A percentile compares a stretch with the other conserved stretches of the same genome.
Conservation (phyloP, 2,888 invertebrate genomes). For the Antheraea yamamai region DNA sequence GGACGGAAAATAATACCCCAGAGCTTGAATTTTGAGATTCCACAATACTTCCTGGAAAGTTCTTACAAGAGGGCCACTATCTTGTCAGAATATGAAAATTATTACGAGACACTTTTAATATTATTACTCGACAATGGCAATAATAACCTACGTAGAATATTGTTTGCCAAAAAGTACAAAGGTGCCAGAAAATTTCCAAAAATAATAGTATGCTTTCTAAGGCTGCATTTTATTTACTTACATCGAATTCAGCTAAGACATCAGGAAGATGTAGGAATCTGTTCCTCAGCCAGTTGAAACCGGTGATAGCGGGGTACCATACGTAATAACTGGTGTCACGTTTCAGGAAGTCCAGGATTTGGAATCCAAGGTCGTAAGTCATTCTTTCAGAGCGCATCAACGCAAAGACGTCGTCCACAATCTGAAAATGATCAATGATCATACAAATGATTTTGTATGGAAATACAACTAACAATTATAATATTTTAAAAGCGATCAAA, state of each 20-base stretch:
- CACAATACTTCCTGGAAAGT: too few relatives aligned
- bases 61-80: too few relatives aligned
- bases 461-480: too few relatives aligned
- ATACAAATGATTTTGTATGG: neutral
- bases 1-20: too few relatives aligned
- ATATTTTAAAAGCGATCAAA: too few relatives aligned
- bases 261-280: constrained; percentile 65
- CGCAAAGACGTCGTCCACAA: constrained; percentile 74
- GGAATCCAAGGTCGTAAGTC: constrained; percentile 58
- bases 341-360: constrained; percentile 66
- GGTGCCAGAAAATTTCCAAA: neutral
- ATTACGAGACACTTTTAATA: too few relatives aligned
- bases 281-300: constrained; percentile 70
- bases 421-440: constrained; percentile 54
- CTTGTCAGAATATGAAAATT: too few relatives aligned
- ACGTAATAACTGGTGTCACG: constrained; percentile 65
- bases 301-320: constrained; percentile 72
- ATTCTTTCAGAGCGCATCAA: constrained; percentile 65
- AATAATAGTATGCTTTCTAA: neutral
- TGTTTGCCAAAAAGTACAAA: neutral
- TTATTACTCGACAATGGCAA: too few relatives aligned
- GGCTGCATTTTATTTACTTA: constrained; percentile 44
- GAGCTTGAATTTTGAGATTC: too few relatives aligned
- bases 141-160: too few relatives aligned
- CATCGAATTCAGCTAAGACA: constrained; percentile 56